Base-by-base conservation (phyloP, 2,888 invertebrate genomes). In the Amiota mariae region DNA sequence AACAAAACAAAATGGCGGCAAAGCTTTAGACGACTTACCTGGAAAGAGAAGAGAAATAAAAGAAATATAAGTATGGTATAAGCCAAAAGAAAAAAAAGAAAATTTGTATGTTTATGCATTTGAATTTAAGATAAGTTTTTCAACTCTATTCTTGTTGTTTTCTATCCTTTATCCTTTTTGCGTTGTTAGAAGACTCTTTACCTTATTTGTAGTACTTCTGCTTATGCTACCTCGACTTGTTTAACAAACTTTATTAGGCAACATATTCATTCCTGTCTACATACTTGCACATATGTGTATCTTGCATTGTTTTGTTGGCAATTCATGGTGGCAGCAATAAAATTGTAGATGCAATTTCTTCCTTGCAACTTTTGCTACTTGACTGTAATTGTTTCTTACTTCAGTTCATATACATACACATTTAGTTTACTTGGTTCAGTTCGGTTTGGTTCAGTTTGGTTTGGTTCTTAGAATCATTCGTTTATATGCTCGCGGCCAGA, bases 51-150 rank as follows among this genome's bases (percentile, higher is more conserved):
- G 68, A 76, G 68, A 72, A 73, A 74, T 72, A 75, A 72, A 71
- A 24, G 6, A 68, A 36, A 13, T 15, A 36, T 48, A 9, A 18
- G 56, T 61, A 59, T 49, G 20, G 48, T 13, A 12, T 49, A 36
- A 54, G 57, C 20, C 3, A 46, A 46, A 63, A 15, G 63, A 20
- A 6, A 10, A 56, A 24, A 72, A 64, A 63, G 12, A 36, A 20
- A 54, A 36, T 56, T 0, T 36, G 36, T 36, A 6, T 36, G 36
- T 70, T 24, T 56, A 54, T 80, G 83, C 79, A 83, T 84, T 81
- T 82, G 83, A 83, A 83, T 85, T 84, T 82, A 84, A 85, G 85
- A 84, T 83, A 82, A 82, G 82, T 83, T 78, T 71, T 57, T 67
- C 8, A 48, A 71, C 49, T 61, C 47, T 54, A 47, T 56, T 49